These are phyloP conservation scores for Urocolius indicus DNA, from an alignment of 2,113 vertebrate species.

Conservation along the genomic window DNA sequence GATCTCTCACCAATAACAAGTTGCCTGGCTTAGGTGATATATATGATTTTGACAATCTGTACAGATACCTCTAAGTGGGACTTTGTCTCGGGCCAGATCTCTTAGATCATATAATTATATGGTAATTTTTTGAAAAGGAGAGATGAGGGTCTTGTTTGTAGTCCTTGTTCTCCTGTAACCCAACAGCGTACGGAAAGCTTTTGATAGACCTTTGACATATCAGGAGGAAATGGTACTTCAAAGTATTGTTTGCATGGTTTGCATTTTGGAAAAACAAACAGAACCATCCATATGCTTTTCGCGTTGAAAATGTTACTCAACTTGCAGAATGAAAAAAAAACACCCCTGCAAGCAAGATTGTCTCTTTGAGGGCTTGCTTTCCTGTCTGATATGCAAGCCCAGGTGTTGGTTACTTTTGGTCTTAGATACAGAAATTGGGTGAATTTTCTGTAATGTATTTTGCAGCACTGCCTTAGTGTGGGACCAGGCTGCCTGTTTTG, in stretches of 20 bases:
- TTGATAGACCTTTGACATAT: not conserved
- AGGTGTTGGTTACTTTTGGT: not conserved
- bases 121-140: conserved; percentile 31
- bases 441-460: not conserved
- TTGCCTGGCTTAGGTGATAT: conserved; percentile 34
- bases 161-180: conserved; percentile 18
- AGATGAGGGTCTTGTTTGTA: conserved; percentile 31
- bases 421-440: not conserved
- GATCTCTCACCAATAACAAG: conserved; percentile 26
- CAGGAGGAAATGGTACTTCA: conserved; percentile 31
- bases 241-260: not conserved
- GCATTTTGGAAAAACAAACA: conserved; percentile 7
- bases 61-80: conserved; percentile 12
- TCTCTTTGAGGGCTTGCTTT: not conserved
- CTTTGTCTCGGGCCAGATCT: conserved; percentile 8
- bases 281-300: not conserved
- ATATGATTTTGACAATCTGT: conserved; percentile 2
- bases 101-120: conserved; percentile 7
- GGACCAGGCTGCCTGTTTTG: not conserved
- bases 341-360: not conserved
- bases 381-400: not conserved
- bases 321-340: not conserved
- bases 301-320: not conserved
- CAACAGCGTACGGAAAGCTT: conserved; percentile 2
- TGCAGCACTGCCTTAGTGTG: not conserved